Evolutionary conservation across 1,140 invertebrate genomes (phyloP), one percentile per base, ranked within the genome.

Genomic region (Amyelois transitella): DNA sequence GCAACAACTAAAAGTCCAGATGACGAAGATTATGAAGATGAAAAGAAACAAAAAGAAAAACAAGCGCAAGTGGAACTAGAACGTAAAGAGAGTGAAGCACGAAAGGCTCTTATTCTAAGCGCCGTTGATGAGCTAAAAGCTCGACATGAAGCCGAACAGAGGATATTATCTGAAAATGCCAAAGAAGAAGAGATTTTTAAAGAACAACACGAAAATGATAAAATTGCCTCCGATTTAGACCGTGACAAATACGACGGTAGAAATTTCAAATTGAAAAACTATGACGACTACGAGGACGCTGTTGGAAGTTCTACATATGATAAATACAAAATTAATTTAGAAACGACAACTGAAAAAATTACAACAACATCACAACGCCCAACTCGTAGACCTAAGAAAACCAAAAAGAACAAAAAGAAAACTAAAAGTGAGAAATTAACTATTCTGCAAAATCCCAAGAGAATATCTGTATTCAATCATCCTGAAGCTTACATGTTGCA

Each of bases 81-180:
- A 28, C 59, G 65, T 48, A 66, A 45, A 20, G 73, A 83, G 63
- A 76, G 62, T 50, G 80, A 87, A 62, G 75, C 66, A 17, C 81
- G 76, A 47, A 87, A 87, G 61, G 75, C 72, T n/a, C 74, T 66
- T 50, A 78, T 87, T 38, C 60, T 88, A 18, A 68, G 64, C 10
- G 74, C 64, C 50, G 82, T 88, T 19, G 85, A 88, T 57, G 76
- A 83, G 50, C 62, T 88, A 32, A 88, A 88, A 74, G 60, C 70
- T 60, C 60, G 81, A 19, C 85, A 88, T 59, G 78, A 70, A 12
- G 48, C 76, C 54, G 82, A 88, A 62, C 82, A 86, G 65, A 69
- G 69, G 59, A 52, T 51, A 10, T 79, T 88, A 65, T 73, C 72
- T 14, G 82, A 85, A 62, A 80, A 74, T 51, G 55, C 72, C 0